These are phyloP conservation scores for Sebastes steindachneri DNA, from an alignment of 2,797 vertebrate genomes.

Conservation along the genomic window DNA sequence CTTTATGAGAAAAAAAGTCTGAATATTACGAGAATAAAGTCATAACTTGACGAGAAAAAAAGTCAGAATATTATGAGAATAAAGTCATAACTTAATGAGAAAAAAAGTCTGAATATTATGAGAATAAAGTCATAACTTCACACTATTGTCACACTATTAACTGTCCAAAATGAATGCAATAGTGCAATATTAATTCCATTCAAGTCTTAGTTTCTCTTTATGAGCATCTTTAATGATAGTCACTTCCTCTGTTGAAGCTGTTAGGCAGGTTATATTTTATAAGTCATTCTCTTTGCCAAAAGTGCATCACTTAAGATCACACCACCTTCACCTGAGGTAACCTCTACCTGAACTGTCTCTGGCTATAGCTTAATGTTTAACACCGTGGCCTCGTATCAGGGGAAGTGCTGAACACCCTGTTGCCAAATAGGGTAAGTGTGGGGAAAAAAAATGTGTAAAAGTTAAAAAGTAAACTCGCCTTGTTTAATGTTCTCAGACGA, in stretches of 20 bases:
- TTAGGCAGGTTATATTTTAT: background rate
- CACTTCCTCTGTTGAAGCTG: background rate
- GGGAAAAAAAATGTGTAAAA: background rate
- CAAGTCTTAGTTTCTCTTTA: background rate
- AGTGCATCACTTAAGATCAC: conserved; percentile 4
- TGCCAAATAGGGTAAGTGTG: conserved; percentile 30
- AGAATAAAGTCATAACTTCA: too few relatives aligned
- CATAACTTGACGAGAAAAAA: too few relatives aligned
- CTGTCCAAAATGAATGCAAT: background rate
- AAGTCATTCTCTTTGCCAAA: background rate
- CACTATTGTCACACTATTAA: background rate
- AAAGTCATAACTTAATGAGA: too few relatives aligned
- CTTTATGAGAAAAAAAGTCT: too few relatives aligned
- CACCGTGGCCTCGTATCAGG: conserved; percentile 26
- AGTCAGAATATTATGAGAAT: too few relatives aligned
- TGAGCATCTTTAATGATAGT: background rate
- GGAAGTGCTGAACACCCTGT: conserved; percentile 10
- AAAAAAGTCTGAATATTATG: too few relatives aligned
- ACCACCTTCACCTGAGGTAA: conserved; percentile 36
- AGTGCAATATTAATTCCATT: background rate
- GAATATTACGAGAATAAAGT: too few relatives aligned
- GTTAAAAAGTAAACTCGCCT: conserved; percentile 55
- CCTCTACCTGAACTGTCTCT: background rate
- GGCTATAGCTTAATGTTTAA: conserved; percentile 69
- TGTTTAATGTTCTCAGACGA: conserved; percentile 45